These are phyloP conservation scores for Furnarius figulus DNA, from an alignment of 2,113 vertebrate species.

Conservation along the genomic window DNA sequence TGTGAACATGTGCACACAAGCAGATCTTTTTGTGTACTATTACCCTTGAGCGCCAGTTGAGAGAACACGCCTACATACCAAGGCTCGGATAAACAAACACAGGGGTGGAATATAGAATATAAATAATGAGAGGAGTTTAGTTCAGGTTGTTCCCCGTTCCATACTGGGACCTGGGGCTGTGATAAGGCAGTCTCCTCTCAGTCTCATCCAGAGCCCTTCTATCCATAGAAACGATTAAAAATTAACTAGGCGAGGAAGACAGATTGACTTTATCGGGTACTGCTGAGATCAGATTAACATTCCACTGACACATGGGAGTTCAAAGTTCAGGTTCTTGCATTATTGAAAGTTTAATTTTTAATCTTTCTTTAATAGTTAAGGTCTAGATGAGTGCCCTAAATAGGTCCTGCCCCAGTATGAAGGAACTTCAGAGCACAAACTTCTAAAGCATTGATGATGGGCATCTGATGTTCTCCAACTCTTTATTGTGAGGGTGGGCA, in stretches of 20 bases:
- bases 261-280: slow-evolving; percentile 22
- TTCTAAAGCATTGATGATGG: not conserved
- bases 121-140: not conserved
- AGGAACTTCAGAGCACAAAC: not conserved
- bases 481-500: fast-evolving
- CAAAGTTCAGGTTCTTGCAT: slow-evolving; percentile 8
- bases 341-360: slow-evolving; percentile 52
- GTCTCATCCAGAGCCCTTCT: not conserved
- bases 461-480: not conserved
- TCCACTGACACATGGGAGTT: not conserved
- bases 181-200: not conserved
- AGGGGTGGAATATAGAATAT: not conserved
- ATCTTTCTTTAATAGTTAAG: slow-evolving; percentile 35
- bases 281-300: slow-evolving; percentile 14
- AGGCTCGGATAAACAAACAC: not conserved
- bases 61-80: not conserved
- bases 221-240: slow-evolving; percentile 18
- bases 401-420: not conserved
- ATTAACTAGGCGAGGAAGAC: slow-evolving; percentile 38
- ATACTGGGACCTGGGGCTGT: not conserved
- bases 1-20: not conserved
- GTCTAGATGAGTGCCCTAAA: not conserved
- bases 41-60: not conserved
- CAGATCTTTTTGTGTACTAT: not conserved
- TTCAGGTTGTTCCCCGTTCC: not conserved